Evolutionary conservation across 2,797 vertebrate genomes (phyloP), one percentile per base, ranked within the genome.

Genomic region (Jordanella pulchra): DNA sequence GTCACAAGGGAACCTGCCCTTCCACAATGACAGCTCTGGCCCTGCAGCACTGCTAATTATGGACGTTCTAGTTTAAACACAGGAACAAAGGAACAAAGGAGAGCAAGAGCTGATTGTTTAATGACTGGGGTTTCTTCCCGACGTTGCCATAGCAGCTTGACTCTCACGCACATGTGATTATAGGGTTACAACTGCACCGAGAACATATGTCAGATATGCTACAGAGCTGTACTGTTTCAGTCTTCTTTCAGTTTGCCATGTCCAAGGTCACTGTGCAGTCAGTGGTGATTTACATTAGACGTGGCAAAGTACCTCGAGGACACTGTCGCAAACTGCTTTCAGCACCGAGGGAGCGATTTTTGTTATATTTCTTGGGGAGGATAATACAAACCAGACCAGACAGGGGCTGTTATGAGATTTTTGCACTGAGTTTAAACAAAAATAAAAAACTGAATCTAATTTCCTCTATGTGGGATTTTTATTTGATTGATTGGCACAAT

Each of bases 21-120:
- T 79, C 87, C 84, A 78, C 77, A 35, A 4, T 86, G 93, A 94
- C 93, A 93, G 89, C 87, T 93, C 91, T 65, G 80, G 80, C 84
- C 89, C 92, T 89, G 72, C 83, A 91, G 89, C 87, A 88, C 80
- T 82, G 87, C 90, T 96, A 96, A 97, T 96, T 95, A 96, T 85
- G 94, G 85, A 79, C 77, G 85, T 70, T 87, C 89, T 91, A 73
- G 75, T 90, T 86, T 89, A 89, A 93, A 93, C 91, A 85, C 87
- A 84, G n/a, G 92, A 89, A 86, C 93, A 90, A 87, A 69, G 79
- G 92, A 94, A 93, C 95, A 93, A 91, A 87, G 89, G 93, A 87
- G 90, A 85, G 76, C 90, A 69, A 80, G 93, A 94, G 94, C 90
- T 94, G 94, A 95, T 93, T 93, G 94, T 94, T 94, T 96, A 96